A percentile compares a stretch with the other conserved stretches of the same genome.
Evolutionary conservation across 2,888 invertebrate species (phyloP).

Genomic region (Pseudoips prasinana): DNA sequence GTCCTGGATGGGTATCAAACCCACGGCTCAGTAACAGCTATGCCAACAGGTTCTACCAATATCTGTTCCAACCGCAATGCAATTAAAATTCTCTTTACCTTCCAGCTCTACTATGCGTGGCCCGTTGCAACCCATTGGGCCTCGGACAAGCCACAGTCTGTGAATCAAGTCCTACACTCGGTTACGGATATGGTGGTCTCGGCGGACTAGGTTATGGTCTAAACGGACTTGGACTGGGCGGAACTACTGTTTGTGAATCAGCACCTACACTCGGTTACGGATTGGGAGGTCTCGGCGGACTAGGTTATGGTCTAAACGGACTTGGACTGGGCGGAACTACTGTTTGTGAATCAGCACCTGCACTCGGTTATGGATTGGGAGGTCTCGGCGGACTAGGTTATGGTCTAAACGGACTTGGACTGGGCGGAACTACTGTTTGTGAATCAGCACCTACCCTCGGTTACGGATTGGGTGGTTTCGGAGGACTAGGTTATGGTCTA

Average conservation of each 20-base stretch:
- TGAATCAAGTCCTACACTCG: constrained; percentile 1
- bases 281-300: constrained; percentile 1
- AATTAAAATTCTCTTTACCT: neutral
- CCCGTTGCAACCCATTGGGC: constrained; percentile 45
- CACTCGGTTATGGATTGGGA: neutral
- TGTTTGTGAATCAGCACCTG: neutral
- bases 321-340: constrained; percentile 2
- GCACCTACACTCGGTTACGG: constrained; percentile 17
- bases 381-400: neutral
- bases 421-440: neutral
- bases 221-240: neutral
- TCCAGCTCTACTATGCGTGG: constrained; percentile 48
- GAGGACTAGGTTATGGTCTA: neutral
- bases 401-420: neutral
- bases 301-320: neutral
- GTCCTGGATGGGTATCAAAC: too few relatives aligned
- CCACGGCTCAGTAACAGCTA: too few relatives aligned
- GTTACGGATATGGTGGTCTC: constrained; percentile 7
- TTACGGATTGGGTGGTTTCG: neutral
- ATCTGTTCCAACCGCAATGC: too few relatives aligned
- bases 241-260: constrained; percentile 23
- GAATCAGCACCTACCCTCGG: neutral
- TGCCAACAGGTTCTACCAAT: too few relatives aligned
- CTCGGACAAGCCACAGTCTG: constrained; percentile 35
- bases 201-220: constrained; percentile 1